Percentiles rank a stretch among this genome's conserved stretches.
Conservation (phyloP, 1,140 invertebrate genomes). For the Caenorhabditis elegans region DNA sequence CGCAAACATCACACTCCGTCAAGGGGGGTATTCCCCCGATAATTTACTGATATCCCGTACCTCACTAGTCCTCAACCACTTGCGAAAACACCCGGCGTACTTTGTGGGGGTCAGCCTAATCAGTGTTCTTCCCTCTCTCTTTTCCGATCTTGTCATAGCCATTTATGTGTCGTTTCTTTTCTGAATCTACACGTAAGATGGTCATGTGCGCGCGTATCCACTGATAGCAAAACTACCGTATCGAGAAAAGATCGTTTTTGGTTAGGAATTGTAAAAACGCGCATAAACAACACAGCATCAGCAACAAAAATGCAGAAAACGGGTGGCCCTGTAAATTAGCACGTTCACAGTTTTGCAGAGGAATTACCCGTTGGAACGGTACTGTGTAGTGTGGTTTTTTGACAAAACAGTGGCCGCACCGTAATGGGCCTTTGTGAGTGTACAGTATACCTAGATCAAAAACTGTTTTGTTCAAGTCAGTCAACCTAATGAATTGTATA, state of each 20-base stretch:
- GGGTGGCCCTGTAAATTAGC: not conserved
- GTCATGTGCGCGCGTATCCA: slow-evolving; percentile 14
- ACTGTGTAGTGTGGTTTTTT: not conserved
- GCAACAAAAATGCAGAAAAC: not conserved
- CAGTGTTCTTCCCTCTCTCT: slow-evolving; percentile 16
- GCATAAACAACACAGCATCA: not conserved
- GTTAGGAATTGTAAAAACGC: not conserved
- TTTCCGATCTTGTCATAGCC: not conserved
- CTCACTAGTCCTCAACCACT: not conserved
- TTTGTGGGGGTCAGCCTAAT: slow-evolving; percentile 12
- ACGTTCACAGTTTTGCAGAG: not conserved
- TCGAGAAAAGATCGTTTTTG: slow-evolving; percentile 19
- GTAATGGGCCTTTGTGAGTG: too few relatives aligned
- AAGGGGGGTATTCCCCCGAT: not conserved
- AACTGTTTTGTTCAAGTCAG: too few relatives aligned
- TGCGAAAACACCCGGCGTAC: not conserved
- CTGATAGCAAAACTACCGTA: slow-evolving; percentile 8
- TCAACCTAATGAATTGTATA: too few relatives aligned
- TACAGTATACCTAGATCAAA: too few relatives aligned
- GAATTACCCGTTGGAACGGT: not conserved
- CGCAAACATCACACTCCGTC: not conserved
- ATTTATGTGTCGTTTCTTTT: too few relatives aligned
- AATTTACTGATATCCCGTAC: not conserved
- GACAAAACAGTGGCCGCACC: not conserved
- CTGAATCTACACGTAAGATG: slow-evolving; percentile 24